These are phyloP conservation scores for Nymphalis polychloros DNA, from an alignment of 2,888 invertebrate species.

Conservation along the genomic window DNA sequence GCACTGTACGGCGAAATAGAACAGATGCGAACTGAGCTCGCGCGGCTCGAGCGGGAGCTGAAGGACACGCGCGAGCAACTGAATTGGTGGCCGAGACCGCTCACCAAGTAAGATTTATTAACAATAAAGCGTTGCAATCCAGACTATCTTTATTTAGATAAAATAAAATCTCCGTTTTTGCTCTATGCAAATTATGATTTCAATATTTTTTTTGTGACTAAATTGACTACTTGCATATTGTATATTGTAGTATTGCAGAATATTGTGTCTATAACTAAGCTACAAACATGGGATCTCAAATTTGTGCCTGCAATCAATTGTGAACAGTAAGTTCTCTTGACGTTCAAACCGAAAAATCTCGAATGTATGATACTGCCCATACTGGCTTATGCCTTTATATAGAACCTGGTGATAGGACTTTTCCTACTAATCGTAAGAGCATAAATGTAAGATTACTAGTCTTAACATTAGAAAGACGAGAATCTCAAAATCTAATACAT, in stretches of 20 bases:
- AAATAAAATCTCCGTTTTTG: not conserved
- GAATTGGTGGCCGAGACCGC: constrained; percentile 67
- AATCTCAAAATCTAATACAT: not conserved
- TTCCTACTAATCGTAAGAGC: not conserved
- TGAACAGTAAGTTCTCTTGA: not conserved
- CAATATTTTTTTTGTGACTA: no score
- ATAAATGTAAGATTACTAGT: not conserved
- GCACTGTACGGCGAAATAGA: constrained; percentile 43
- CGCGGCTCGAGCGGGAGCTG: constrained; percentile 48
- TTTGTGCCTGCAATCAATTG: not conserved
- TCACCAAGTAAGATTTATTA: constrained; percentile 45
- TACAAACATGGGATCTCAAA: no score
- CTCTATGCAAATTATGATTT: not conserved
- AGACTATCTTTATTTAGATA: no score
- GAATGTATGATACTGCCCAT: no score
- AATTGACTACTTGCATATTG: no score
- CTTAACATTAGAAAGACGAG: no score
- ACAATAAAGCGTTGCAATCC: no score
- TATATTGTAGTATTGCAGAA: no score
- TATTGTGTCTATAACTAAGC: no score
- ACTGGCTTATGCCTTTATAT: no score
- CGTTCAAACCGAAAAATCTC: not conserved
- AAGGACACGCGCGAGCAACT: constrained; percentile 53
- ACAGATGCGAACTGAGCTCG: constrained; percentile 47
- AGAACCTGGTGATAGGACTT: not conserved